Percentiles rank a stretch among this genome's conserved stretches.
Evolutionary conservation across 1,140 invertebrate genomes (phyloP).

Genomic region (Camponotus vicinus): DNA sequence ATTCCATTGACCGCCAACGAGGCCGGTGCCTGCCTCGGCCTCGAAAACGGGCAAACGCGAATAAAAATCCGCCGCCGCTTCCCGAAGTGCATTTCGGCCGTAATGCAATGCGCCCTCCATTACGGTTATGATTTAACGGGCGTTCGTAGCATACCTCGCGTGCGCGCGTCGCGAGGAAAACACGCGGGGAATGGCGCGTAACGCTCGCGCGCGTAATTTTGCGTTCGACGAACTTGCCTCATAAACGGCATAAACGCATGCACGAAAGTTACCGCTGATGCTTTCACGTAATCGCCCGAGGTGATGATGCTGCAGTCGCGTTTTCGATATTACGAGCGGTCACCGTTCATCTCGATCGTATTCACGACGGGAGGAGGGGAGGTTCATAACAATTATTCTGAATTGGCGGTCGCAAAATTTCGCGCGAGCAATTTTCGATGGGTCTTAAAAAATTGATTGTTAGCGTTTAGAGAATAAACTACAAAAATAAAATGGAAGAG

Average conservation of each 20-base stretch:
- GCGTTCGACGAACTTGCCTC: slow-evolving; percentile 60
- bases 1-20: slow-evolving; percentile 17
- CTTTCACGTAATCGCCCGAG: slow-evolving; percentile 38
- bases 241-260: slow-evolving; percentile 57
- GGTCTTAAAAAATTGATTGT: neutral
- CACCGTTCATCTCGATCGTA: neutral
- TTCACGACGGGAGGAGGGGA: neutral
- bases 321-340: slow-evolving; percentile 29
- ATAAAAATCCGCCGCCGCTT: slow-evolving; percentile 2
- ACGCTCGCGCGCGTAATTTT: slow-evolving; percentile 41
- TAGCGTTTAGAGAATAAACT: neutral
- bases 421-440: neutral
- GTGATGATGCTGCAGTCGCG: slow-evolving; percentile 21
- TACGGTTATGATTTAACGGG: slow-evolving; percentile 57
- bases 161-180: slow-evolving; percentile 55
- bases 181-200: slow-evolving; percentile 50
- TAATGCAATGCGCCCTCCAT: slow-evolving; percentile 56
- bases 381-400: slow-evolving; percentile 32
- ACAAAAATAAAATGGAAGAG: neutral
- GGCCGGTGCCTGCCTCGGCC: too few relatives aligned
- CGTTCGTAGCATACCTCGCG: slow-evolving; percentile 55
- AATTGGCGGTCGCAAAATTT: slow-evolving; percentile 2
- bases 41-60: slow-evolving; percentile 20
- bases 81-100: slow-evolving; percentile 48
- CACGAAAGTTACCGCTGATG: slow-evolving; percentile 49